Evolutionary conservation across 2,888 invertebrate species (phyloP), one percentile per base, ranked within the genome.

Genomic region (Hylaea fasciaria): DNA sequence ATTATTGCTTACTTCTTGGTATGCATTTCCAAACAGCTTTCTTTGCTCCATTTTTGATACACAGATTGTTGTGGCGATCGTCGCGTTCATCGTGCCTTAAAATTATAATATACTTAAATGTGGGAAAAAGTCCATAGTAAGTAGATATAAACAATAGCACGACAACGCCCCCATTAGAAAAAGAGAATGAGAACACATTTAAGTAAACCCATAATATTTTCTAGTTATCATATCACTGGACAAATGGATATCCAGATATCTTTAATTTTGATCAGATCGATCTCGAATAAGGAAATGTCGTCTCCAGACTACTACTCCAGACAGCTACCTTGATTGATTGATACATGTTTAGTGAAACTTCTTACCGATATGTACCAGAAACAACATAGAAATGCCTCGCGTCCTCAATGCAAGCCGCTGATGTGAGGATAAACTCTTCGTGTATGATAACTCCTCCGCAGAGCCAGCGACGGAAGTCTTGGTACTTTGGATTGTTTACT

Each of bases 1-100:
- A 22, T 45, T 47, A 72, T 22, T 22, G 2, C 83, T 81, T 73
- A 86, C 86, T 86, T 72, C 80, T 71, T 2, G 86, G 86, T 28
- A 86, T 81, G 69, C 86, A 86, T 68, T 85, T 86, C 86, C 86
- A 86, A 44, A 86, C 61, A 2, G 86, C 86, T 72, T 82, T 85
- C 39, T 83, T 85, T 2, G 85, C 84, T 29, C 85, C 85, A 50
- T 85, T 83, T 68, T 81, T 85, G 17, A 86, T 80, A 48, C 86
- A 86, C 0, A 52, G 46, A 56, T 84, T 84, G 44, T 65, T 82
- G 35, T 65, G 66, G 0, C 76, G 74, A 16, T 83, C 82, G 14
- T 74, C 78, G 0, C 68, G 62, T 66, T 78, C 78, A 16, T 77
- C 73, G 47, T 83, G 75, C 49, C 85, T 85, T 55, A 14, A 66